These are phyloP conservation scores for Temnopleurus reevesii DNA, from an alignment of 53 echinoderm and acorn worm species.

Conservation along the genomic window DNA sequence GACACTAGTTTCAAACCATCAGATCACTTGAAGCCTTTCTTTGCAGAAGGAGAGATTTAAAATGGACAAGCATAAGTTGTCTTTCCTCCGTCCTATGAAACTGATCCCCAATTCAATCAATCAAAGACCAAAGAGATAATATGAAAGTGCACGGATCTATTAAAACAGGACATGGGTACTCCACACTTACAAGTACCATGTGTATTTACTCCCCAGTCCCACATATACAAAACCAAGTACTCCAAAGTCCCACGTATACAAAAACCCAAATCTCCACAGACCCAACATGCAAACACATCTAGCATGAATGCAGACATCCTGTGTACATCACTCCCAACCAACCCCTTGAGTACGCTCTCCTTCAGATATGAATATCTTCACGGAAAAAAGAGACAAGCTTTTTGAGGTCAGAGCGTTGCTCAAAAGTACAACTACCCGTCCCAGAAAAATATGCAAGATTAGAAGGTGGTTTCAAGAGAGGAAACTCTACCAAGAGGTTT, in stretches of 20 bases:
- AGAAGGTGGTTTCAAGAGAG: too few relatives aligned
- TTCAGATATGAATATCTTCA: slow-evolving; percentile 3
- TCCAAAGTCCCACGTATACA: neutral
- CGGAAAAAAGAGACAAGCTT: neutral
- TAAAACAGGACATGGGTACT: neutral
- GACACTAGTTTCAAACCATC: too few relatives aligned
- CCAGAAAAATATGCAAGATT: neutral
- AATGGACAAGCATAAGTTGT: too few relatives aligned
- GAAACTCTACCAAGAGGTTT: too few relatives aligned
- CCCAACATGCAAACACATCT: neutral
- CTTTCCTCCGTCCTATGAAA: too few relatives aligned
- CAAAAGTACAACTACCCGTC: slow-evolving; percentile 10
- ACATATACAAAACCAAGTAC: neutral
- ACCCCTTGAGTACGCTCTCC: neutral
- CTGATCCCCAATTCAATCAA: neutral
- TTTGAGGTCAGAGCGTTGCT: neutral
- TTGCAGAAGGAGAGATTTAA: too few relatives aligned
- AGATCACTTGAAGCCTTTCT: too few relatives aligned
- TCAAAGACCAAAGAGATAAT: neutral
- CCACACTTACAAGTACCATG: neutral
- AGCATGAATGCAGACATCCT: neutral
- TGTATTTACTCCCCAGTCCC: slow-evolving; percentile 4
- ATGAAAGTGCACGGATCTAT: neutral
- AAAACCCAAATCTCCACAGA: neutral
- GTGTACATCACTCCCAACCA: neutral